A percentile compares a stretch with the other conserved stretches of the same genome.
Evolutionary conservation across 2,888 invertebrate genomes (phyloP).

Genomic region (Sialis fuliginosa): DNA sequence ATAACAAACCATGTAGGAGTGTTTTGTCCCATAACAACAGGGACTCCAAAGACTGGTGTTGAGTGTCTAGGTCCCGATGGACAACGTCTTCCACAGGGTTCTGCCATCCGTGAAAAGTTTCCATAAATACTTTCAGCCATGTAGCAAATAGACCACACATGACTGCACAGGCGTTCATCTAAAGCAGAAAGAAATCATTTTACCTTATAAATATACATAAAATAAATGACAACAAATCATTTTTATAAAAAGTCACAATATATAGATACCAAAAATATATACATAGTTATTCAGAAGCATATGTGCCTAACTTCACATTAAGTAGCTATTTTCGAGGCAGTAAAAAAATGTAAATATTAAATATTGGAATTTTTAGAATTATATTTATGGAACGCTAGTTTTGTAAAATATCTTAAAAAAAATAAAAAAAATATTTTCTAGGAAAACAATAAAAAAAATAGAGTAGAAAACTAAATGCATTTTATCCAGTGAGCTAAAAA

Average conservation of each 20-base stretch:
- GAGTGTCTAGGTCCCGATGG: constrained; percentile 40
- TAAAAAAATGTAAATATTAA: too few relatives aligned
- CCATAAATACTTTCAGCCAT: constrained; percentile 58
- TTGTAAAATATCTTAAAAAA: too few relatives aligned
- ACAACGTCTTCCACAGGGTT: constrained; percentile 56
- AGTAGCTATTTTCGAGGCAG: too few relatives aligned
- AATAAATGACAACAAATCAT: neutral
- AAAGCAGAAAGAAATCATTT: constrained; percentile 10
- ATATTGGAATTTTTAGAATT: too few relatives aligned
- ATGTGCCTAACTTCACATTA: too few relatives aligned
- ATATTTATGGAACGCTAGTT: too few relatives aligned
- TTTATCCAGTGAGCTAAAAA: too few relatives aligned
- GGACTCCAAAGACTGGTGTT: constrained; percentile 30
- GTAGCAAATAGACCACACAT: constrained; percentile 64
- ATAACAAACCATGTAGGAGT: constrained; percentile 44
- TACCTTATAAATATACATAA: neutral
- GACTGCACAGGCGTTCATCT: constrained; percentile 61
- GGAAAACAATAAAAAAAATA: too few relatives aligned
- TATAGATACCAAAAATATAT: too few relatives aligned
- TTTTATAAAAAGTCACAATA: neutral
- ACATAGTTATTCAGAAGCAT: too few relatives aligned
- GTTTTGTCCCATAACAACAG: constrained; percentile 49
- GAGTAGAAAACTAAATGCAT: too few relatives aligned
- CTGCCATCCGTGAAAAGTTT: constrained; percentile 33
- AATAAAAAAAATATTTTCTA: too few relatives aligned